Conservation (phyloP, 1,140 invertebrate species). For the Piezodorus guildinii region DNA sequence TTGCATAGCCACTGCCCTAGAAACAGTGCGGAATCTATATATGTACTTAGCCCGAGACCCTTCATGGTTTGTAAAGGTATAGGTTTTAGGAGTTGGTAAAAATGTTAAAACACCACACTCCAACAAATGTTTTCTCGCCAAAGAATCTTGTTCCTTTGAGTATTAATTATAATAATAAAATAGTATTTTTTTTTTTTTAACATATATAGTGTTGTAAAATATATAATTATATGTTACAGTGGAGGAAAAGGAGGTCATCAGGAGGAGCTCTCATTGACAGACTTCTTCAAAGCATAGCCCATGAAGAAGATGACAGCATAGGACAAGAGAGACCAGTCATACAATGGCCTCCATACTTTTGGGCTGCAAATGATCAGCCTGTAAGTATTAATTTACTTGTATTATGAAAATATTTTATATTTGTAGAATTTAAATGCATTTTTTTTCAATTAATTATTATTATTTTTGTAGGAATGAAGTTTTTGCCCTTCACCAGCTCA, state of each 20-base stretch:
- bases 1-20: no score
- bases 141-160: no score
- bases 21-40: no score
- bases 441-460: background rate
- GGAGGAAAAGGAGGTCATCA: constrained; percentile 15
- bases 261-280: background rate
- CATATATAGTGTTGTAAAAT: no score
- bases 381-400: background rate
- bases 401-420: background rate
- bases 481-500: background rate
- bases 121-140: no score
- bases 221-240: background rate
- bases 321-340: constrained; percentile 2
- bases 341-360: constrained; percentile 9
- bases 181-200: no score
- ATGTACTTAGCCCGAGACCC: no score
- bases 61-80: no score
- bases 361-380: background rate
- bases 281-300: background rate
- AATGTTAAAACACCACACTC: no score
- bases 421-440: background rate
- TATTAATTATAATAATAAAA: no score
- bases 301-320: constrained; percentile 1
- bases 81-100: no score
- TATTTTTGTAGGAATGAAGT: constrained; percentile 4